Base-by-base conservation (phyloP, 1,140 invertebrate species). In the Potamilus streckersoni region DNA sequence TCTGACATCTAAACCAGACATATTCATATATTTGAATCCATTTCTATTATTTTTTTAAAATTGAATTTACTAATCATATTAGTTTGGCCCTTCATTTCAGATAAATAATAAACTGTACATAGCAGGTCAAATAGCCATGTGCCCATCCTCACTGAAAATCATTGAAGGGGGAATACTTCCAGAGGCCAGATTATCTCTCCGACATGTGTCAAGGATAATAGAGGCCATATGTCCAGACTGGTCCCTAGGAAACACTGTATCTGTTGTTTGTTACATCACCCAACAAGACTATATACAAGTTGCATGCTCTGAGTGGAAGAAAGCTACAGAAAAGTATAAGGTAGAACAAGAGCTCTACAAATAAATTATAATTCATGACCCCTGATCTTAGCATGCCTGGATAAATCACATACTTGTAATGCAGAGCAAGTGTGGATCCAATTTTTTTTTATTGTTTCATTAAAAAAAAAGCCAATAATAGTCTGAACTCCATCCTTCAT, bases 51-150 rank as follows among this genome's bases (percentile, higher is more conserved):
- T 49, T 49, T 49, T 11, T 49, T 49, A 0, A 49, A 49, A 49
- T 8, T 49, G 38, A 49, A 49, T 49, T 49, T 49, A 49, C 38
- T 49, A 49, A 49, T 8, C 5, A 6, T 49, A 49, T 49, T 49
- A 8, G 11, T 49, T 49, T 49, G 0, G 38, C 38, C 11, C 38
- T 49, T 49, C 38, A 71, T 79, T 86, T 14, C 80, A 95, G 94
- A 91, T 95, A 60, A 94, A 93, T 69, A 94, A 96, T 82, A 93
- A 95, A 79, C 94, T 97, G 58, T 94, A 94, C 87, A 93, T 97
- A 27, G 95, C 96, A 81, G 96, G 97, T 17, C 96, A 98, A 91
- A 97, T 98, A 82, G 95, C 95, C 17, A 88, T 98, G 78, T 93
- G 96, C 79, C 96, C 96, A 80, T 95, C 95, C 72, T 95, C 93